Conservation (phyloP, 2,888 invertebrate genomes). For the Nezara viridula region DNA sequence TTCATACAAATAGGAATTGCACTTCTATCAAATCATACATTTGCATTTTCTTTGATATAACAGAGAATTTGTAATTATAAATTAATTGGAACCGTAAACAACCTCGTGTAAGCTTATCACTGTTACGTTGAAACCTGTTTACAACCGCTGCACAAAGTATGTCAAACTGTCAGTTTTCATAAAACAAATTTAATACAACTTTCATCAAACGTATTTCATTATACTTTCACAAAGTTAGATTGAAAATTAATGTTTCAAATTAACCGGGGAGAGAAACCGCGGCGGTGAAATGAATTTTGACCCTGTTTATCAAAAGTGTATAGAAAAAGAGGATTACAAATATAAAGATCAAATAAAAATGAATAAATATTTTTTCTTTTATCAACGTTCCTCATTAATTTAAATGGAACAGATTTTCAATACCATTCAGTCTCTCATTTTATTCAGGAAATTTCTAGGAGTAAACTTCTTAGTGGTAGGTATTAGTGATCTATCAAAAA, state of each 20-base stretch:
- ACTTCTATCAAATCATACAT: background rate
- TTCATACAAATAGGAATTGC: no score
- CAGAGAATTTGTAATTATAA: background rate
- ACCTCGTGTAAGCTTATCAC: background rate
- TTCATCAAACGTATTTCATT: conserved; percentile 44
- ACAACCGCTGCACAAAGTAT: background rate
- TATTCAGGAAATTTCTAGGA: background rate
- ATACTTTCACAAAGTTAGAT: conserved; percentile 26
- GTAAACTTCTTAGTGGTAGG: background rate
- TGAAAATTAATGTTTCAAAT: conserved; percentile 43
- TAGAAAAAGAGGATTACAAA: background rate
- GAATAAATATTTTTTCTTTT: background rate
- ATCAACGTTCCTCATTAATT: background rate
- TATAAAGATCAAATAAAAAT: conserved; percentile 12
- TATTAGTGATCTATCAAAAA: no score
- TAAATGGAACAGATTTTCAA: background rate
- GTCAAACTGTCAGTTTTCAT: conserved; percentile 26
- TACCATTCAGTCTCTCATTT: background rate
- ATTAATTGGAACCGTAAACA: background rate
- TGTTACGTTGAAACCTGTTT: background rate
- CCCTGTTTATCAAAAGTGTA: background rate
- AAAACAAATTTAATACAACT: conserved; percentile 49
- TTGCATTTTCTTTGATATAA: background rate
- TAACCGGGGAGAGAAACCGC: conserved; percentile 5
- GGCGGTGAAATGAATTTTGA: background rate